Conservation (phyloP, 2,888 invertebrate species). For the Troides oblongomaculatus region DNA sequence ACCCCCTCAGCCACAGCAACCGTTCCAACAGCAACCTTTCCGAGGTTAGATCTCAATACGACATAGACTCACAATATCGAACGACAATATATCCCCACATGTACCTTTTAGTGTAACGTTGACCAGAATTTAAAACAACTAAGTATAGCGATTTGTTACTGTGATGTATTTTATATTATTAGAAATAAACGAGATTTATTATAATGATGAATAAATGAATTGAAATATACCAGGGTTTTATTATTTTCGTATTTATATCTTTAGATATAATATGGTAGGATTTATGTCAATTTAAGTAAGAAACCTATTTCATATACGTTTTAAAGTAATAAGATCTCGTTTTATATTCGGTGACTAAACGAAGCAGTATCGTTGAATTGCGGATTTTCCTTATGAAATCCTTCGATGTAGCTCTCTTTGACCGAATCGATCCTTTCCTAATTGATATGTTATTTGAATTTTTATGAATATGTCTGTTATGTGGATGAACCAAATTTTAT, state of each 20-base stretch:
- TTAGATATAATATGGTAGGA: too few species aligned
- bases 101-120: slow-evolving; percentile 12
- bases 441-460: too few species aligned
- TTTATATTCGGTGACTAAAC: too few species aligned
- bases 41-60: slow-evolving; percentile 51
- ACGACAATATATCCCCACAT: slow-evolving; percentile 14
- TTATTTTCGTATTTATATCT: slow-evolving; percentile 1
- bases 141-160: slow-evolving; percentile 57
- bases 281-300: too few species aligned
- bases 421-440: too few species aligned
- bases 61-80: slow-evolving; percentile 5
- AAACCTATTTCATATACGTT: too few species aligned
- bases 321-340: too few species aligned
- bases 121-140: slow-evolving; percentile 6
- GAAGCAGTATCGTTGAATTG: too few species aligned
- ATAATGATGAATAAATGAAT: slow-evolving; percentile 35
- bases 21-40: slow-evolving; percentile 53
- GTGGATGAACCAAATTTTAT: too few species aligned
- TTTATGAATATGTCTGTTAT: too few species aligned
- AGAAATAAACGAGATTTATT: slow-evolving; percentile 43
- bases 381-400: too few species aligned
- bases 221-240: slow-evolving; percentile 23
- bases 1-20: slow-evolving; percentile 55
- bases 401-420: too few species aligned
- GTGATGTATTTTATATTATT: slow-evolving; percentile 68